A percentile compares a stretch with the other conserved stretches of the same genome.
Conservation (phyloP, 2,888 invertebrate species). For the Stramonita haemastoma region DNA sequence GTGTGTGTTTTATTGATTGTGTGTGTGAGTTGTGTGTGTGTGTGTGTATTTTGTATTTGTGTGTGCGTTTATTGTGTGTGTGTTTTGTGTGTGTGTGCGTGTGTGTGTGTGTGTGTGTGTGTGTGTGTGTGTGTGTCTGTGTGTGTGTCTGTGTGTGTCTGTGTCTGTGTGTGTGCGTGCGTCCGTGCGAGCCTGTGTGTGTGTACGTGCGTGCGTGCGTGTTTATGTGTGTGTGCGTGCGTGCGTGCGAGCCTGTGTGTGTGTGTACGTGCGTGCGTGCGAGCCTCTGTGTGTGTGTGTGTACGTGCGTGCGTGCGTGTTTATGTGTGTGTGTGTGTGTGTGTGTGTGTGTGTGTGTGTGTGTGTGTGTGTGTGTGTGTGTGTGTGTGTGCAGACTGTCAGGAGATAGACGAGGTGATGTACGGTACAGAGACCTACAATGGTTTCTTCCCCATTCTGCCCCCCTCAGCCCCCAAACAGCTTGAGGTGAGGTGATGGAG, state of each 20-base stretch:
- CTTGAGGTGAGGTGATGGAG: no score
- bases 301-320: not conserved
- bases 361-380: slow-evolving; percentile 23
- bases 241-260: no score
- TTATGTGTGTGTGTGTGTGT: not conserved
- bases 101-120: no score
- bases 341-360: not conserved
- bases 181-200: not conserved
- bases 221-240: not conserved
- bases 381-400: not conserved
- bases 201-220: slow-evolving; percentile 1
- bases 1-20: no score
- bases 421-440: no score
- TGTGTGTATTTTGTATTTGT: no score
- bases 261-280: not conserved
- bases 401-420: not conserved
- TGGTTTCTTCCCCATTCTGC: no score
- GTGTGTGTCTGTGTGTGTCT: not conserved
- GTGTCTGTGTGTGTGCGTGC: slow-evolving; percentile 13
- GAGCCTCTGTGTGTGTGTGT: not conserved
- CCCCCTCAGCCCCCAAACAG: no score
- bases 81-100: no score
- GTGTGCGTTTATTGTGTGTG: no score
- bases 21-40: no score
- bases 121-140: no score